Conservation (phyloP, 2,888 invertebrate genomes). For the Drosophila borealis region DNA sequence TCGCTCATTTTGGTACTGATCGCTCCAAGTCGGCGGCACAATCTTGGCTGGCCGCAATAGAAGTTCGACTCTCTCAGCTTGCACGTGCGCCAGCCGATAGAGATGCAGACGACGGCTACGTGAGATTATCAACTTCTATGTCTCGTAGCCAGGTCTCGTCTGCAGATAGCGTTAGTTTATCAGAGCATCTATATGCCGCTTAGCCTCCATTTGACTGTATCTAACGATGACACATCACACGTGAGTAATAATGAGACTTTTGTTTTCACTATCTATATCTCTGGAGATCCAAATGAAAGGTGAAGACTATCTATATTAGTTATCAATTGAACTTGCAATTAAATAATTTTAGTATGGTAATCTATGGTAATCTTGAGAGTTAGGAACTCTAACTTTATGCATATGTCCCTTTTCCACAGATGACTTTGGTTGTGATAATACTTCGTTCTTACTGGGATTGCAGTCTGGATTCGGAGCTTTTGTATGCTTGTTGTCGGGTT, state of each 20-base stretch:
- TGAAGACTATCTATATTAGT: too few species aligned
- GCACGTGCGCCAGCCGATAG: conserved; percentile 27
- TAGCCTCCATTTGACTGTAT: conserved; percentile 21
- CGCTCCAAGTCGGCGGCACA: conserved; percentile 33
- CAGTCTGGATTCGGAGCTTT: too few species aligned
- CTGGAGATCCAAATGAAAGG: conserved; percentile 7
- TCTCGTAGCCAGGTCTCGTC: conserved; percentile 41
- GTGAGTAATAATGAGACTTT: conserved; percentile 2
- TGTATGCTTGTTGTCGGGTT: too few species aligned
- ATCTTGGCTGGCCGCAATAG: conserved; percentile 46
- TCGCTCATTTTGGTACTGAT: conserved; percentile 68
- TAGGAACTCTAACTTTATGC: too few species aligned
- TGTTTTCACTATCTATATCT: too few species aligned
- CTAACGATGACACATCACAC: conserved; percentile 55
- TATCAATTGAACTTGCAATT: too few species aligned
- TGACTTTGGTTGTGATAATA: too few species aligned
- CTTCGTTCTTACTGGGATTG: too few species aligned
- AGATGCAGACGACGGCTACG: conserved; percentile 43
- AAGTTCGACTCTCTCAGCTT: conserved; percentile 28
- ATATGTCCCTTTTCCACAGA: too few species aligned
- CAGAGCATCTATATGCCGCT: not conserved
- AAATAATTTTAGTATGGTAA: too few species aligned
- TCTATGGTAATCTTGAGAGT: too few species aligned
- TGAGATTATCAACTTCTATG: conserved; percentile 58
- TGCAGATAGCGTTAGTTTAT: conserved; percentile 57